Evolutionary conservation across 2,113 vertebrate genomes (phyloP).

Genomic region (Dipodomys ordii): DNA sequence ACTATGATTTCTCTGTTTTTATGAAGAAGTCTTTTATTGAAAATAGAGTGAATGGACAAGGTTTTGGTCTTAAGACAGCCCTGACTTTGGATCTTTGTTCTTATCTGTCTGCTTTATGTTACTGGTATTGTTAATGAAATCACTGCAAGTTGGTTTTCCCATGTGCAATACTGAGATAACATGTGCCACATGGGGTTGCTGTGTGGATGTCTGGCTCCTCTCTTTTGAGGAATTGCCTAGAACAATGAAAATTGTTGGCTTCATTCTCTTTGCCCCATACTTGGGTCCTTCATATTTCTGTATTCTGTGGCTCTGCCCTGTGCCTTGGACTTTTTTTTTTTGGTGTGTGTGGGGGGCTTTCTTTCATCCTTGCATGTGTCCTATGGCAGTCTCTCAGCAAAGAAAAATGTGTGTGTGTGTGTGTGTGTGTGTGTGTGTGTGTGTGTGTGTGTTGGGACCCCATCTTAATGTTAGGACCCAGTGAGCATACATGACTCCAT

Average conservation of each 20-base stretch:
- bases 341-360: neutral
- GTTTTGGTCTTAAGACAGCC: neutral
- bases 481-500: too few species aligned
- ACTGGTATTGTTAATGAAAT: neutral
- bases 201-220: neutral
- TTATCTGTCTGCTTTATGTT: neutral
- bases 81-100: slow-evolving; percentile 54
- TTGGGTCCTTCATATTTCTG: neutral
- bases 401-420: neutral
- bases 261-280: neutral
- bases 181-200: neutral
- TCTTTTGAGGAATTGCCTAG: neutral
- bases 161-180: neutral
- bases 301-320: neutral
- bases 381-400: neutral
- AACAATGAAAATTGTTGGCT: neutral
- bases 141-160: neutral
- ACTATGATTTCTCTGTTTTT: neutral
- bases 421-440: too few species aligned
- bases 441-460: too few species aligned
- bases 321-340: neutral
- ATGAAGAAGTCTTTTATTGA: neutral
- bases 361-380: neutral
- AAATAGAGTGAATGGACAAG: neutral
- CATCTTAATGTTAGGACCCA: too few species aligned